Percentiles rank a stretch among this genome's conserved stretches.
Conservation (phyloP, 2,797 vertebrate genomes). For the Tamandua tetradactyla region DNA sequence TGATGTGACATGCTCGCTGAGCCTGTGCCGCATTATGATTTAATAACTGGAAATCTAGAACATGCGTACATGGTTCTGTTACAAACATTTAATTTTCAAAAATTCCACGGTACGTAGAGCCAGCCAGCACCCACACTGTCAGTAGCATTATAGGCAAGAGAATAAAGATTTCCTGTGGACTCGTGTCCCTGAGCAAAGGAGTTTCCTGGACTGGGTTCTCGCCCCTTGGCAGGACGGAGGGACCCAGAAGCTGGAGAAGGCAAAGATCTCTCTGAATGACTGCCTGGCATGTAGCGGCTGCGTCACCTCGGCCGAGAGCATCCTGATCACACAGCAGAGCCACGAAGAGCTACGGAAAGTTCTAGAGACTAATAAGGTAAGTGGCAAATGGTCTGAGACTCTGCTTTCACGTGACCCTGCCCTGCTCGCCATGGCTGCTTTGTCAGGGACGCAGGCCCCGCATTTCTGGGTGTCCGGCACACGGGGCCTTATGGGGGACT, state of each 20-base stretch:
- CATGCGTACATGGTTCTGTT: neutral
- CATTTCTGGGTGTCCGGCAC: too few species aligned
- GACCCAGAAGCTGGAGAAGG: constrained; percentile 92
- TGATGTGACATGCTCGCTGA: neutral
- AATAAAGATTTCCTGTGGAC: neutral
- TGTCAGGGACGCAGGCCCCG: neutral
- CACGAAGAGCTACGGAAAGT: constrained; percentile 92
- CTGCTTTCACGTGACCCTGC: neutral
- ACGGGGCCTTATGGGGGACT: too few species aligned
- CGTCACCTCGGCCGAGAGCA: constrained; percentile 96
- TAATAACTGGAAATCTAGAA: neutral
- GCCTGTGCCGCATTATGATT: neutral
- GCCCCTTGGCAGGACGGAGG: constrained; percentile 89
- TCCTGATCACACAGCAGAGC: constrained; percentile 96
- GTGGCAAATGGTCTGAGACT: neutral
- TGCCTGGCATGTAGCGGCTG: constrained; percentile 98
- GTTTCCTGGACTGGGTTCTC: neutral
- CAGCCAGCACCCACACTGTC: neutral
- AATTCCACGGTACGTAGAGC: neutral
- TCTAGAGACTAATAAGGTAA: constrained; percentile 91
- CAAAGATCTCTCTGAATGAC: constrained; percentile 95
- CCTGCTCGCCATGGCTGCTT: neutral
- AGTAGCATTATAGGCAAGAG: neutral
- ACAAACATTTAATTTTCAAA: neutral
- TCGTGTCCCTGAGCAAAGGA: fast-evolving